phyloP scores from a whole-genome alignment of 2,113 vertebrate species.

The Ibidorhyncha struthersii region DNA sequence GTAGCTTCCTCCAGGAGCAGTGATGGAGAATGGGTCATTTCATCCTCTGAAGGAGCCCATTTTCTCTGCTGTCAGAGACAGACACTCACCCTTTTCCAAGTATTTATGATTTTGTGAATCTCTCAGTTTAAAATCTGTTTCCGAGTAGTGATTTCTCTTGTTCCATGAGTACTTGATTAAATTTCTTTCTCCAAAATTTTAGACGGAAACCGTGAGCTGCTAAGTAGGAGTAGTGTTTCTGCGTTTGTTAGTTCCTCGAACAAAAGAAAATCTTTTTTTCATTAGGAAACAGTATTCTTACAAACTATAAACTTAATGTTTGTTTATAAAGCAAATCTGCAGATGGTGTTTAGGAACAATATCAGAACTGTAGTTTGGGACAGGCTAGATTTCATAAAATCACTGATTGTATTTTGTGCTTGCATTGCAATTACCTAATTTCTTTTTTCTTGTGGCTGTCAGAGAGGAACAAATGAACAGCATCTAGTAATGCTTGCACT shows the following conservation, averaged over 20 bases:
- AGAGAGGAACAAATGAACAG: not conserved
- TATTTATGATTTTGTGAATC: not conserved
- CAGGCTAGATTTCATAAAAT: not conserved
- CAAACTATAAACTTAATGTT: not conserved
- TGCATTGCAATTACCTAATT: slow-evolving; percentile 18
- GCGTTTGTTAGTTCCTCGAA: not conserved
- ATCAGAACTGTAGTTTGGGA: slow-evolving; percentile 20
- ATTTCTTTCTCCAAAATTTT: not conserved
- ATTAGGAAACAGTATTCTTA: not conserved
- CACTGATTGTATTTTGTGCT: not conserved
- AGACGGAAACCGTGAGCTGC: not conserved
- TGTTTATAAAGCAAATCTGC: slow-evolving; percentile 2
- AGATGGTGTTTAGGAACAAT: slow-evolving; percentile 18
- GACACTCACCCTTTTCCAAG: not conserved
- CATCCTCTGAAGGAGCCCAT: not conserved
- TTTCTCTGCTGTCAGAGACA: not conserved
- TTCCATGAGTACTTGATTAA: not conserved
- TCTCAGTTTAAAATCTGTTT: not conserved
- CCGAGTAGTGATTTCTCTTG: not conserved
- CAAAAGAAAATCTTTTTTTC: not conserved
- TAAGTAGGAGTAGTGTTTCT: not conserved
- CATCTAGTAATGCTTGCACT: not conserved
- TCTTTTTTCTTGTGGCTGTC: not conserved
- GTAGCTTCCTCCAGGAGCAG: not conserved
- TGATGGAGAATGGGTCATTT: not conserved